phyloP scores from a whole-genome alignment of 1,140 invertebrate species.

The Himalopsyche phryganea region DNA sequence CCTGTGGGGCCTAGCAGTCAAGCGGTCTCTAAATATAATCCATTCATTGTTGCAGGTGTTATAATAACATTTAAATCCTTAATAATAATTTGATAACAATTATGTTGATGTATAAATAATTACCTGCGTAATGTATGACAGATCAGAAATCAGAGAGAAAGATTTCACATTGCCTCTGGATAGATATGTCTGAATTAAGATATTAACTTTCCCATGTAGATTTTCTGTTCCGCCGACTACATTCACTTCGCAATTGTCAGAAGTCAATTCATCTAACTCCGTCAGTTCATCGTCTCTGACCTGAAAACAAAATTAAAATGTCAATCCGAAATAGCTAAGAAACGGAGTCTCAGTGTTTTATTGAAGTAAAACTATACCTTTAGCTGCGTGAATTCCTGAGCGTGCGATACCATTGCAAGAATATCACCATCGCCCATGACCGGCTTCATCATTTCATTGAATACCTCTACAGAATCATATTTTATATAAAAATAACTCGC shows the following conservation, averaged over 20 bases:
- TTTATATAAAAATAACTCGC: constrained; percentile 98
- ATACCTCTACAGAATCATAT: constrained; percentile 90
- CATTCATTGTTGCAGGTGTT: too few species aligned
- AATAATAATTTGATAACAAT: too few species aligned
- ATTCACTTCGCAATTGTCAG: constrained; percentile 70
- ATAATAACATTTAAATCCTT: too few species aligned
- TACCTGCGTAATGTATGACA: constrained; percentile 89
- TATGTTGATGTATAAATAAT: constrained; percentile 18
- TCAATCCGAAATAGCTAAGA: too few species aligned
- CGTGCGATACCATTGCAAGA: constrained; percentile 81
- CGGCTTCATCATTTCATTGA: constrained; percentile 75
- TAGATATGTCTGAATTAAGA: constrained; percentile 89
- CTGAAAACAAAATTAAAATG: constrained; percentile 45
- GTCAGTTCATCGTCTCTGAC: constrained; percentile 92
- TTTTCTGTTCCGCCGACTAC: constrained; percentile 83
- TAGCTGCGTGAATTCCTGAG: constrained; percentile 94
- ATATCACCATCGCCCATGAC: constrained; percentile 87
- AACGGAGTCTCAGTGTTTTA: too few species aligned
- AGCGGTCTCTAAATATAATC: too few species aligned
- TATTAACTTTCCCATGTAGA: constrained; percentile 94
- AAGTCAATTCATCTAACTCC: constrained; percentile 76
- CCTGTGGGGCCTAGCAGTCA: too few species aligned
- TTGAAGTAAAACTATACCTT: constrained; percentile 61
- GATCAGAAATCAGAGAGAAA: constrained; percentile 91
- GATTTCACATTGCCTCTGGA: constrained; percentile 75